Evolutionary conservation across 1,140 invertebrate species (phyloP).

Genomic region (Drosophila orena): DNA sequence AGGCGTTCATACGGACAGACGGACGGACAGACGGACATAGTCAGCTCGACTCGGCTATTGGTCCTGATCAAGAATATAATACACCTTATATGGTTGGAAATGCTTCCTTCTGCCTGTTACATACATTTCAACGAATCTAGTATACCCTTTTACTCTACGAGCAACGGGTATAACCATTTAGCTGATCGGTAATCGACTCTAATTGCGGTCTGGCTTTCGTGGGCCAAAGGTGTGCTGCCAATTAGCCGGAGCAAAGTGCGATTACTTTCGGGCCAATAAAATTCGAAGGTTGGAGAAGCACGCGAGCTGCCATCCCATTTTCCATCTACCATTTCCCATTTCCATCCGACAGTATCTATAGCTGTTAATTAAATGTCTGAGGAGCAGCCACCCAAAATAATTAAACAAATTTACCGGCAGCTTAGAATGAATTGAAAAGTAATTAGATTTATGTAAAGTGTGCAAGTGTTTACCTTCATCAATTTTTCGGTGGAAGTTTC

Average conservation of each 20-base stretch:
- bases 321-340: constrained; percentile 14
- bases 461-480: constrained; percentile 36
- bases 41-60: too few species aligned
- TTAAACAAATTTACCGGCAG: constrained; percentile 51
- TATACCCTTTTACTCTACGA: too few species aligned
- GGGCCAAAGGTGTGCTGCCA: constrained; percentile 71
- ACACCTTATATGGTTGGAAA: too few species aligned
- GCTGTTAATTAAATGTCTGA: constrained; percentile 38
- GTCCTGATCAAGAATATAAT: too few species aligned
- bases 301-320: constrained; percentile 32
- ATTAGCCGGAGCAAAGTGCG: constrained; percentile 53
- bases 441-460: constrained; percentile 35
- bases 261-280: constrained; percentile 47
- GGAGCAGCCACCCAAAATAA: constrained; percentile 44
- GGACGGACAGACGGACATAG: too few species aligned
- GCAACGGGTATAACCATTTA: constrained; percentile 12
- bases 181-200: constrained; percentile 50
- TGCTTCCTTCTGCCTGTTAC: too few species aligned
- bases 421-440: constrained; percentile 11
- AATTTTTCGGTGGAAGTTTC: constrained; percentile 5
- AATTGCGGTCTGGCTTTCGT: constrained; percentile 48
- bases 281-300: constrained; percentile 22
- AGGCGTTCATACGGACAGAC: too few species aligned
- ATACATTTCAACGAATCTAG: too few species aligned
- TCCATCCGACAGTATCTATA: constrained; percentile 29